phyloP scores from a whole-genome alignment of 2,888 invertebrate species.

The Temnothorax ravouxi region DNA sequence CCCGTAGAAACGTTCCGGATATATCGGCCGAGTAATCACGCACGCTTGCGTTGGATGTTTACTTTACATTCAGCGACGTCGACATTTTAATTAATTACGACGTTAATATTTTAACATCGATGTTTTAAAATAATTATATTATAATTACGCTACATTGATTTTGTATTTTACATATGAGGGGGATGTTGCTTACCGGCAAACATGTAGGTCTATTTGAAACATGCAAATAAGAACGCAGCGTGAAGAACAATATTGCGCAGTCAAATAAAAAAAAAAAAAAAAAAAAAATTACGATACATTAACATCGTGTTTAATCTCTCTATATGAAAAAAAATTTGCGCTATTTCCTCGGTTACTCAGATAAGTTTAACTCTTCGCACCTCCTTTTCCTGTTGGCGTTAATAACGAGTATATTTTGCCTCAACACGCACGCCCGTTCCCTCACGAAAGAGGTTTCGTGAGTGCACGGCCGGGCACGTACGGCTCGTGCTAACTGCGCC shows the following conservation, averaged over 20 bases:
- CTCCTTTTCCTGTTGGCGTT: slow-evolving; percentile 57
- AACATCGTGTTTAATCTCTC: not conserved
- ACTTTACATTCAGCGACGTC: not conserved
- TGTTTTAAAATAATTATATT: not conserved
- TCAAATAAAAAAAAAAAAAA: not conserved
- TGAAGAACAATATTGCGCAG: not conserved
- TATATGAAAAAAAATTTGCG: not conserved
- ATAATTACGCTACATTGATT: not conserved
- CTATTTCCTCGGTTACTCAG: slow-evolving; percentile 3
- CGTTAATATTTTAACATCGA: slow-evolving; percentile 1
- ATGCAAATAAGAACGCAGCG: not conserved
- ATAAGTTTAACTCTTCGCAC: slow-evolving; percentile 39
- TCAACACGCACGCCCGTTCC: slow-evolving; percentile 69
- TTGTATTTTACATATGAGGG: not conserved
- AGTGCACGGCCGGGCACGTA: slow-evolving; percentile 77
- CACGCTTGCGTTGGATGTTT: not conserved
- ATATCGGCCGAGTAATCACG: not conserved
- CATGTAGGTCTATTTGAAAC: not conserved
- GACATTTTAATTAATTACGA: not conserved
- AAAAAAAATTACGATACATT: not conserved
- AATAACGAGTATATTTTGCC: slow-evolving; percentile 72
- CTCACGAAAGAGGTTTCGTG: slow-evolving; percentile 63
- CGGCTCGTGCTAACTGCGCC: slow-evolving; percentile 79
- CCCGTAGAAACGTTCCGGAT: not conserved
- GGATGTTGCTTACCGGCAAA: not conserved